Percentiles rank a stretch among this genome's conserved stretches.
These are phyloP conservation scores for zebrafish (Danio rerio) DNA, from an alignment of 2,113 vertebrate genomes.

Conservation along the genomic window GRCz12tu NC_133185.1:28528001-28528500, in stretches of 20 bases:
- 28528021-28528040: slow-evolving; percentile 25
- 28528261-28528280: background rate
- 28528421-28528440: too few relatives aligned
- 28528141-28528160: slow-evolving; percentile 4
- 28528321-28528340: too few relatives aligned
- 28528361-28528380: too few relatives aligned
- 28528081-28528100: slow-evolving; percentile 16
- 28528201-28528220: slow-evolving; percentile 29
- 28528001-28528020: slow-evolving; percentile 32
- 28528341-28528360: too few relatives aligned
- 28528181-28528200: slow-evolving; percentile 14
- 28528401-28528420: too few relatives aligned
- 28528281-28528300: too few relatives aligned
- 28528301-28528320: too few relatives aligned
- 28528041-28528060: slow-evolving; percentile 3
- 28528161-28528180: slow-evolving; percentile 31
- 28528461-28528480: too few relatives aligned
- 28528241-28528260: slow-evolving; percentile 7
- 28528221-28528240: slow-evolving; percentile 7
- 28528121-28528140: slow-evolving; percentile 4
- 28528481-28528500: too few relatives aligned
- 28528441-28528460: too few relatives aligned
- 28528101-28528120: background rate
- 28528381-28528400: too few relatives aligned
- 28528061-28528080: background rate